phyloP scores from a whole-genome alignment of 2,113 vertebrate species.

The Hippocampus mohnikei region DNA sequence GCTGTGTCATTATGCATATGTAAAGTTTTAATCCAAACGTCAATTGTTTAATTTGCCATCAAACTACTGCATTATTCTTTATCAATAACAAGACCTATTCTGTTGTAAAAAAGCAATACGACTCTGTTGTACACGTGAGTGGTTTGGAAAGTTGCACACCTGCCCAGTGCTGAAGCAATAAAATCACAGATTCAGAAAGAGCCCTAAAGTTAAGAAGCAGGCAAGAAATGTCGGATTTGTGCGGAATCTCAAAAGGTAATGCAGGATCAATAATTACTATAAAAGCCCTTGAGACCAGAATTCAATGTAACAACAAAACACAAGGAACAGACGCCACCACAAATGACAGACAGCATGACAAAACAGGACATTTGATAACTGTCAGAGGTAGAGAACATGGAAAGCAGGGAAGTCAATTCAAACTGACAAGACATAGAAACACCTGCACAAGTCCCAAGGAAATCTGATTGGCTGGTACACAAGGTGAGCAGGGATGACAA shows the following conservation, averaged over 20 bases:
- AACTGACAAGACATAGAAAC: not conserved
- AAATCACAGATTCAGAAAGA: not conserved
- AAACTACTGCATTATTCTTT: not conserved
- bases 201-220: no score
- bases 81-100: not conserved
- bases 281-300: no score
- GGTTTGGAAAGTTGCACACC: not conserved
- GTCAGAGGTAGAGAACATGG: not conserved
- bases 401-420: not conserved
- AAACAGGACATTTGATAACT: not conserved
- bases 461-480: not conserved
- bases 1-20: not conserved
- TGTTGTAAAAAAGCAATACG: not conserved
- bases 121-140: not conserved
- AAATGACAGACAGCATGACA: not conserved
- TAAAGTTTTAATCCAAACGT: not conserved
- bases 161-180: not conserved
- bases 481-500: no score
- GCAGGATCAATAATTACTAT: no score
- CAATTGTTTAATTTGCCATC: not conserved
- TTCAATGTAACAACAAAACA: not conserved
- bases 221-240: no score
- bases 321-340: not conserved
- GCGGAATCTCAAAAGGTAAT: no score
- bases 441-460: not conserved